Evolutionary conservation across 2,888 invertebrate species (phyloP).

Genomic region (Dolichopus griseipennis): DNA sequence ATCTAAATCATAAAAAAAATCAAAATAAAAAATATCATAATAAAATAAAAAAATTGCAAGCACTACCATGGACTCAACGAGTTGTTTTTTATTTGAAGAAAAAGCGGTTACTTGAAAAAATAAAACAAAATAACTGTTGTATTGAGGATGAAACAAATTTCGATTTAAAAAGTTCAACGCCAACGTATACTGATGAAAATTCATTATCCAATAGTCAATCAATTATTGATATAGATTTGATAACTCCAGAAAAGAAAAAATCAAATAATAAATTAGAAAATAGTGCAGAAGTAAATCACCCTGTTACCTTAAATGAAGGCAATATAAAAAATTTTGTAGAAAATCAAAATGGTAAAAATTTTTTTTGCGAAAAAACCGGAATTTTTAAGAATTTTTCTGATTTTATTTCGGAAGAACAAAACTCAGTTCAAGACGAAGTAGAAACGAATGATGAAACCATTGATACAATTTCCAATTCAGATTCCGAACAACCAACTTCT

Average conservation of each 20-base stretch:
- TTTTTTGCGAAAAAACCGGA: not conserved
- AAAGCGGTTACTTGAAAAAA: slow-evolving; percentile 7
- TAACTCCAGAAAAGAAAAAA: not conserved
- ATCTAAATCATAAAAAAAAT: not conserved
- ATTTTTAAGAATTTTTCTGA: not conserved
- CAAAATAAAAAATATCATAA: slow-evolving; percentile 1
- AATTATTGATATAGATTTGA: not conserved
- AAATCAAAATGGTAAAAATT: no score
- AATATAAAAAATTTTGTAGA: no score
- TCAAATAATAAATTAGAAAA: not conserved
- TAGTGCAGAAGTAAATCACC: not conserved
- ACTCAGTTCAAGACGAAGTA: not conserved
- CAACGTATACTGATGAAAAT: not conserved
- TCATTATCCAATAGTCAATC: not conserved
- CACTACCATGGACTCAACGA: slow-evolving; percentile 12
- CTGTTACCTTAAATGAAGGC: no score
- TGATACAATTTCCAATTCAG: not conserved
- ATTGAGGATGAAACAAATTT: not conserved
- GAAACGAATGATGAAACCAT: not conserved
- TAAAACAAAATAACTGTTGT: not conserved
- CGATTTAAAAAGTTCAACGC: not conserved
- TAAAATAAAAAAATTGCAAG: not conserved
- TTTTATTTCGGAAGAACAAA: not conserved
- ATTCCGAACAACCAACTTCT: not conserved
- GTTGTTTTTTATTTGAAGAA: slow-evolving; percentile 12